phyloP scores from a whole-genome alignment of 2,888 invertebrate genomes.

The Diabrotica balteata region DNA sequence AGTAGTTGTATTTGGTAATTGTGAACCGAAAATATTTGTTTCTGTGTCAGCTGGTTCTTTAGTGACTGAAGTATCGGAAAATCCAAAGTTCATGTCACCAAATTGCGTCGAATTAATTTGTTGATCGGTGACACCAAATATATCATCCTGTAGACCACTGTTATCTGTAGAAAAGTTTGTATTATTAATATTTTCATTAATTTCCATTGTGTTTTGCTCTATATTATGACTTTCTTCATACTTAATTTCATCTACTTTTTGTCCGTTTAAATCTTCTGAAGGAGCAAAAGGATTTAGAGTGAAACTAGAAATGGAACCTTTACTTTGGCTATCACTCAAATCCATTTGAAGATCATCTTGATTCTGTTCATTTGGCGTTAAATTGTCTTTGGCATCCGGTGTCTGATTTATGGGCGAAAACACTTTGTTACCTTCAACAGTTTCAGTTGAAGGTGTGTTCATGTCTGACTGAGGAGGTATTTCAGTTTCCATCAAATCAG shows the following conservation, averaged over 20 bases:
- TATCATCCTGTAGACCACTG: conserved; percentile 1
- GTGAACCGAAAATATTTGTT: neutral
- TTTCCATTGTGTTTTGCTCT: conserved; percentile 35
- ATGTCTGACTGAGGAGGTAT: conserved; percentile 17
- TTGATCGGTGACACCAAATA: conserved; percentile 8
- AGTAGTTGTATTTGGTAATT: neutral
- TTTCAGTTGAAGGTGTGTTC: conserved; percentile 1
- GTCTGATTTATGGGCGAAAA: conserved; percentile 25
- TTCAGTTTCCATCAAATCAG: conserved; percentile 43
- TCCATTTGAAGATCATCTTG: conserved; percentile 58
- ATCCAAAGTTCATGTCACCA: neutral
- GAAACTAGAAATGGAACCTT: conserved; percentile 57
- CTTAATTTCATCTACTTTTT: conserved; percentile 41
- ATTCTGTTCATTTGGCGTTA: conserved; percentile 54
- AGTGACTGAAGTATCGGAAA: neutral
- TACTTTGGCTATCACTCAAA: conserved; percentile 59
- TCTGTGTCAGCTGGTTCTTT: neutral
- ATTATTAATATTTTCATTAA: conserved; percentile 31
- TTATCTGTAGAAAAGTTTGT: conserved; percentile 2
- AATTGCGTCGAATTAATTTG: conserved; percentile 1
- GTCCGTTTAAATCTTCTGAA: conserved; percentile 46
- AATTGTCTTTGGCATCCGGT: conserved; percentile 32
- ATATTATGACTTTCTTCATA: conserved; percentile 32
- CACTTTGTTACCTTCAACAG: neutral
- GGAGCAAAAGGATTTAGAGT: conserved; percentile 63